Base-by-base conservation (phyloP, 2,888 invertebrate genomes). In the Hecatera dysodea region DNA sequence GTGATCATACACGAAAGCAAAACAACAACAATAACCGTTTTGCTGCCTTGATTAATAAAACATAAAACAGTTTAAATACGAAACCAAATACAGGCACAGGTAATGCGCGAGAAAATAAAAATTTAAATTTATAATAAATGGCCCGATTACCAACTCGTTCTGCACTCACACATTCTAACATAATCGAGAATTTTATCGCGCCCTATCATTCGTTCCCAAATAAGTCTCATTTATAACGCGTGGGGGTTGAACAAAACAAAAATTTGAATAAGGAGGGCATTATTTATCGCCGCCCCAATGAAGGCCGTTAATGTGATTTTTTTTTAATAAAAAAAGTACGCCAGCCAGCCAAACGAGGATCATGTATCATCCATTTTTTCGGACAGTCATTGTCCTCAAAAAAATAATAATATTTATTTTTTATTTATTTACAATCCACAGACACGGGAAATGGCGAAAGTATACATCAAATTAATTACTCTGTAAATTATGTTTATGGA, bases 261-360 rank as follows among this genome's bases (percentile, higher is more conserved):
- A 95, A 95, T 94, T 96, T 96, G 95, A 95, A 96, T 96, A 96
- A 96, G 95, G 95, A 96, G 95, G 90, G 93, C 95, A 95, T 95
- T 95, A 95, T 96, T 96, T 96, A 96, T 96, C 94, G 91, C 95
- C 94, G 95, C 94, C 95, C 96, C 95, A 95, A 95, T 95, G 95
- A 95, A 95, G 94, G 95, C 92, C 93, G 96, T 95, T 96, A 96
- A 96, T 96, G 95, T 95, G 96, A 96, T 95, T 95, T 95, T 95
- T 95, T 95, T 95, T 95, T 94, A 93, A 93, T 93, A 94, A 94
- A 93, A 95, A 95, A 92, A 94, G 91, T 86, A 94, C 92, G 93
- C 93, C 92, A 91, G 87, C 93, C 91, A 90, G 91, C 94, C 93
- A 93, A 95, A 95, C 95, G 95, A 94, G 95, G 93, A 94, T 94